Evolutionary conservation across 2,888 invertebrate species (phyloP).

Genomic region (Drosophila dives): DNA sequence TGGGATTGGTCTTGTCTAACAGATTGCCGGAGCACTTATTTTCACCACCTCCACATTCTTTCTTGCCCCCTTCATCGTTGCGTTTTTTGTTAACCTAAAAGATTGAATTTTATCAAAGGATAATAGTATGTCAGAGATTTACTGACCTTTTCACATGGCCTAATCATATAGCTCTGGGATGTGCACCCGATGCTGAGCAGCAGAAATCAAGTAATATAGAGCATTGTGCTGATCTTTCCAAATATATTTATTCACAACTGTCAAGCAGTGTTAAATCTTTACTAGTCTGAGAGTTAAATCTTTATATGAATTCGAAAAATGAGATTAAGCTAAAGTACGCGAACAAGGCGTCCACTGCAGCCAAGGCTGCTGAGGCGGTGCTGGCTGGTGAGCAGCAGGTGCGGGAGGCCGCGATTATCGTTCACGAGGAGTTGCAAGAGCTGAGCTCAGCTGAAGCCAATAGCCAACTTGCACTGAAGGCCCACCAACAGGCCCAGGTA

Average conservation of each 20-base stretch:
- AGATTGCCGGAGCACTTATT: not conserved
- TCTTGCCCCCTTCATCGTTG: constrained; percentile 11
- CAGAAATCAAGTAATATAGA: constrained; percentile 37
- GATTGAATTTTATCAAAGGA: not conserved
- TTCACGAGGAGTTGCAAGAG: constrained; percentile 87
- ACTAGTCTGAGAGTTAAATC: constrained; percentile 24
- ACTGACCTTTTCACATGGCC: constrained; percentile 46
- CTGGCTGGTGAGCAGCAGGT: constrained; percentile 88
- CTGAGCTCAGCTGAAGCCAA: constrained; percentile 87
- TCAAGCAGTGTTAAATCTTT: constrained; percentile 18
- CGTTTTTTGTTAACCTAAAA: constrained; percentile 41
- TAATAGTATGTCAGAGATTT: not conserved
- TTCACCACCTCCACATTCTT: constrained; percentile 5
- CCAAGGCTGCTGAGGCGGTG: constrained; percentile 90
- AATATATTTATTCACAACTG: constrained; percentile 31
- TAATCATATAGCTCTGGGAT: constrained; percentile 23
- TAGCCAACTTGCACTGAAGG: constrained; percentile 87
- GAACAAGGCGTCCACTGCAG: constrained; percentile 89
- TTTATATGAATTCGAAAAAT: constrained; percentile 52
- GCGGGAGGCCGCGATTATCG: constrained; percentile 88
- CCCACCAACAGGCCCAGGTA: constrained; percentile 87
- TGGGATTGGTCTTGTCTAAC: constrained; percentile 49
- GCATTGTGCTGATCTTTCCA: constrained; percentile 39
- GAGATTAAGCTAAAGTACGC: constrained; percentile 88
- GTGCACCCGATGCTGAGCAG: constrained; percentile 28